Evolutionary conservation across 2,113 vertebrate species (phyloP), one percentile per base, ranked within the genome.

Genomic region (Actenoides hombroni): DNA sequence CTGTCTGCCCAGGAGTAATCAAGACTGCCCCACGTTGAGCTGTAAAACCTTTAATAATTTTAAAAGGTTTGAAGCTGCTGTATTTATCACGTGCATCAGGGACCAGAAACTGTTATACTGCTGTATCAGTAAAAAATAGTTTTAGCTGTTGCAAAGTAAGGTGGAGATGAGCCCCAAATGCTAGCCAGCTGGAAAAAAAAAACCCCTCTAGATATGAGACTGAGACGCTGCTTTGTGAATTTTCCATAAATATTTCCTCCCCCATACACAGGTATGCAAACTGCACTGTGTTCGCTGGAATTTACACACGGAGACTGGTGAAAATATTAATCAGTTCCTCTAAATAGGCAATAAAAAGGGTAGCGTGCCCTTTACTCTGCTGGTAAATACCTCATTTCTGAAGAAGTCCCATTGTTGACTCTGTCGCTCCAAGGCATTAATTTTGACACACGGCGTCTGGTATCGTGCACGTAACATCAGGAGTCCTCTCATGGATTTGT

Each of bases 1-100:
- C 96, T 97, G 68, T 88, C 97, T 96, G 86, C 94, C 94, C 76
- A 61, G 92, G 96, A 97, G 98, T 98, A 98, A 98, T 98, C 96
- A 97, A 95, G 96, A 83, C 97, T 97, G 96, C 97, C 97, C 44
- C 44, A 96, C 20, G 70, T 33, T 67, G 76, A 92, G 88, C 91
- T 7, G 15, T 91, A 95, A 97, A 97, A 96, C 90, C 96, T 96
- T 97, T 97, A 97, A 94, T 98, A 96, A 97, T 96, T 97, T 94
- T 97, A 90, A 96, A 97, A 97, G 95, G 95, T 96, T 97, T 97
- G 94, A 97, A 97, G 83, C 95, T 54, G 29, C 92, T 84, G 10
- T 93, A 82, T 97, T 98, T 98, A 96, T 97, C 56, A 3, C 31
- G 37, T 78, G 59, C 95, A 97, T 97, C 90, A 69, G 89, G 94